Percentiles rank a stretch among this genome's conserved stretches.
These are phyloP conservation scores for Tursiops truncatus DNA, from an alignment of 2,113 vertebrate genomes.

Conservation along the genomic window DNA sequence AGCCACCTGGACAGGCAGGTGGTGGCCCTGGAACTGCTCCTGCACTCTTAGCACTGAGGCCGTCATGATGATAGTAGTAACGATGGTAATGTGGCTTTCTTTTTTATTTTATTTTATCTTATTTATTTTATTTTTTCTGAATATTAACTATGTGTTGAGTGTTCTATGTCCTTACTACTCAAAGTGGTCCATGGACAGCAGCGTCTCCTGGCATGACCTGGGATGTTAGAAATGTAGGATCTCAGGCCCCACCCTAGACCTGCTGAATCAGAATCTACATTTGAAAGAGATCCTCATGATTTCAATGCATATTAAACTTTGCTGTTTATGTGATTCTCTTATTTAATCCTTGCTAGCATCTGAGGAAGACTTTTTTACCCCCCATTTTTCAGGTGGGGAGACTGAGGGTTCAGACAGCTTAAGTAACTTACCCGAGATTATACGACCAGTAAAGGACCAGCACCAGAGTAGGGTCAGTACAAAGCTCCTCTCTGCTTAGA, in stretches of 20 bases:
- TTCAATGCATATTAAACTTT: background rate
- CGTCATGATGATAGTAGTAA: background rate
- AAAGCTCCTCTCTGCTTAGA: background rate
- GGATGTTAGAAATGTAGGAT: background rate
- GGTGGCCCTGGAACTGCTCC: background rate
- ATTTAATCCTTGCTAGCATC: background rate
- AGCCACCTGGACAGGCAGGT: slow-evolving; percentile 11
- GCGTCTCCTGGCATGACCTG: background rate
- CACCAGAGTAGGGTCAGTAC: background rate
- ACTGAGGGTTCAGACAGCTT: background rate
- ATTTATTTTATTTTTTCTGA: background rate
- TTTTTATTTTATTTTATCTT: background rate
- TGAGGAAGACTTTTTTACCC: background rate
- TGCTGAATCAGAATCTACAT: background rate
- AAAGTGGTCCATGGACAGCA: background rate
- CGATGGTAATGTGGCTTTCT: background rate
- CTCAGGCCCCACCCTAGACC: background rate
- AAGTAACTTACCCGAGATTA: background rate
- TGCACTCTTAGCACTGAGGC: background rate
- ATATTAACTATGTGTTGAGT: background rate
- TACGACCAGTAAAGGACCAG: background rate
- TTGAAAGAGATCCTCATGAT: background rate
- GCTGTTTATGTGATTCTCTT: background rate
- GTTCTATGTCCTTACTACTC: background rate
- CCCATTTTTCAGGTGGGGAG: slow-evolving; percentile 11